These are phyloP conservation scores for Coturnix japonica DNA, from an alignment of 2,113 vertebrate species.

Conservation along the genomic window DNA sequence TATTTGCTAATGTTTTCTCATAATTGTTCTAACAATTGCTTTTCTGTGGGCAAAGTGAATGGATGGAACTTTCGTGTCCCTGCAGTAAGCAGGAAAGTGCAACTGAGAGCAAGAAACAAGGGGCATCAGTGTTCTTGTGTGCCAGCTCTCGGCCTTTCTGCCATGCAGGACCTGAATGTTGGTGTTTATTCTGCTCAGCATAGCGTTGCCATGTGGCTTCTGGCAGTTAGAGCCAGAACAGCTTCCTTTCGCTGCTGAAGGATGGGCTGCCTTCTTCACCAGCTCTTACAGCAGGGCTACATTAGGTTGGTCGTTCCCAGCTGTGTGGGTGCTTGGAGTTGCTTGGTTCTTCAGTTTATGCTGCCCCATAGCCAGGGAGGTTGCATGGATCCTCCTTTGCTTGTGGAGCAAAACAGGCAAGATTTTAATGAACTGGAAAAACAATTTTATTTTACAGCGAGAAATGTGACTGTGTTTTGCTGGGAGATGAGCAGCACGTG, in stretches of 20 bases:
- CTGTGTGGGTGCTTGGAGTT: neutral
- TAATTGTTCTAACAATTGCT: neutral
- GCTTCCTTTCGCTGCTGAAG: neutral
- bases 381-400: accelerated
- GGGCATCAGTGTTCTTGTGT: neutral
- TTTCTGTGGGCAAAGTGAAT: neutral
- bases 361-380: accelerated
- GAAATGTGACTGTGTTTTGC: accelerated
- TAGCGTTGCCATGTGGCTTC: neutral
- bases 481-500: neutral
- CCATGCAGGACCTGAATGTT: neutral
- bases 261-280: neutral
- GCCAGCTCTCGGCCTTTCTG: accelerated
- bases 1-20: neutral
- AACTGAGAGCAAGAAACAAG: neutral
- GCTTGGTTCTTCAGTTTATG: neutral
- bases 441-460: neutral
- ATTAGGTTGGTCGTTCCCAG: neutral
- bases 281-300: neutral
- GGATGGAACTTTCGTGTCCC: neutral
- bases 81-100: neutral
- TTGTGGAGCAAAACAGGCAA: neutral
- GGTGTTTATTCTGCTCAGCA: neutral
- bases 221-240: neutral
- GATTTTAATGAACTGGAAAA: neutral